Percentiles rank a stretch among this genome's conserved stretches.
These are phyloP conservation scores for Ypsolopha sequella DNA, from an alignment of 2,888 invertebrate genomes.

Conservation along the genomic window DNA sequence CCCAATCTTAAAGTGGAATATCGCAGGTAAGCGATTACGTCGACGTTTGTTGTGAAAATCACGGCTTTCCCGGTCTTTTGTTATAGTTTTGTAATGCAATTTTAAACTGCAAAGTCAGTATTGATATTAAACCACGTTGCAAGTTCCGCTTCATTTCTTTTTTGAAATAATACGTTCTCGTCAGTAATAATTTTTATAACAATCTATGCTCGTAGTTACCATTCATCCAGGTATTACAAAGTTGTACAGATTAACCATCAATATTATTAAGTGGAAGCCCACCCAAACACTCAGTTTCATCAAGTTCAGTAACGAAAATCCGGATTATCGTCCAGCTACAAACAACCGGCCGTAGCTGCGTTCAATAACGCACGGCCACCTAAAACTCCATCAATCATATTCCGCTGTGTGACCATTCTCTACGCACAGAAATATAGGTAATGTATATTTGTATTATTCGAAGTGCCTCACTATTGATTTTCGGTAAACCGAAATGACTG, in stretches of 20 bases:
- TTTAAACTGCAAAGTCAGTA: neutral
- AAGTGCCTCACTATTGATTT: conserved; percentile 52
- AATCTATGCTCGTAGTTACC: no score
- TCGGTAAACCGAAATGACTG: conserved; percentile 30
- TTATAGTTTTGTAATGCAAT: neutral
- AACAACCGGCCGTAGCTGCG: conserved; percentile 18
- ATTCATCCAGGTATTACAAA: no score
- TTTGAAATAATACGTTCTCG: no score
- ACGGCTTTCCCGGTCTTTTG: conserved; percentile 19
- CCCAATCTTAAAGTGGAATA: conserved; percentile 20
- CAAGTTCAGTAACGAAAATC: neutral
- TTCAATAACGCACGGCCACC: conserved; percentile 50
- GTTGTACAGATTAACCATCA: no score
- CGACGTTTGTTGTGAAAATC: conserved; percentile 39
- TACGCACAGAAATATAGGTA: conserved; percentile 7
- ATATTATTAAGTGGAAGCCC: no score
- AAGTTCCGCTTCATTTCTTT: no score
- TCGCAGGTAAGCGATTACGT: conserved; percentile 41
- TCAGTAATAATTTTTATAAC: no score
- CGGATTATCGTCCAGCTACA: neutral
- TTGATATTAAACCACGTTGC: no score
- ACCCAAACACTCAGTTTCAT: neutral
- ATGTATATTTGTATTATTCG: conserved; percentile 55
- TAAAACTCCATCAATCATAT: conserved; percentile 64
- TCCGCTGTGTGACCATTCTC: conserved; percentile 34